These are phyloP conservation scores for Caenorhabditis zanzibari DNA, from an alignment of 2,888 invertebrate genomes.

Conservation along the genomic window DNA sequence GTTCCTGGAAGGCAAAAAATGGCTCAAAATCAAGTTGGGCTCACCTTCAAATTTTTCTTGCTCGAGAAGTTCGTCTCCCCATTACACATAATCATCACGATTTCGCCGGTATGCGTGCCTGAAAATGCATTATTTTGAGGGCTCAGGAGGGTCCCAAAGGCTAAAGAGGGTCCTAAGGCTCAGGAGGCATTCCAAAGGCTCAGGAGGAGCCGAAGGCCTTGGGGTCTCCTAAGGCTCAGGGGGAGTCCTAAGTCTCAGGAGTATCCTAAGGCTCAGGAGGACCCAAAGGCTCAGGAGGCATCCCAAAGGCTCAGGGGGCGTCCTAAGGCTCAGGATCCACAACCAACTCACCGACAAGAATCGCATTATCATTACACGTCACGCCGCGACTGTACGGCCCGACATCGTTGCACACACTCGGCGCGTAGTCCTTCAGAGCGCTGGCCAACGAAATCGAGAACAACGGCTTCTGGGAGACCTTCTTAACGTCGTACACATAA, in stretches of 20 bases:
- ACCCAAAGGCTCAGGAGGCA: too few species aligned
- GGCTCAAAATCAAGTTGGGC: too few species aligned
- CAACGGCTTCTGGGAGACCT: slow-evolving; percentile 19
- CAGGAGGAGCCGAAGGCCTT: too few species aligned
- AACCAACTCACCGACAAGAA: slow-evolving; percentile 74
- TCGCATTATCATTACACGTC: slow-evolving; percentile 77
- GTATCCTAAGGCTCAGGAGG: too few species aligned
- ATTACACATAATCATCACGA: slow-evolving; percentile 76
- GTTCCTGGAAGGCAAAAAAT: slow-evolving; percentile 69
- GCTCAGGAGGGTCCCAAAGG: too few species aligned
- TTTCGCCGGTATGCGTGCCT: slow-evolving; percentile 77
- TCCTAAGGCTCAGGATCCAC: too few species aligned
- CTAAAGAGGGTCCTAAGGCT: too few species aligned
- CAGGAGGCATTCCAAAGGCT: too few species aligned
- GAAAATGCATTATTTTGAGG: too few species aligned
- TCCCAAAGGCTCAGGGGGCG: too few species aligned
- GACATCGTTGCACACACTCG: slow-evolving; percentile 7
- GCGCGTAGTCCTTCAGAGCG: slow-evolving; percentile 7
- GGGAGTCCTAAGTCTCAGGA: too few species aligned
- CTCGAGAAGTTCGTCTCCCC: slow-evolving; percentile 72
- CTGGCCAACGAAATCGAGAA: slow-evolving; percentile 19
- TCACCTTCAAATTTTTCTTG: slow-evolving; percentile 64
- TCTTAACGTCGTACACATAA: slow-evolving; percentile 67
- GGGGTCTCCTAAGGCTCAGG: too few species aligned
- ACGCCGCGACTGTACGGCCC: slow-evolving; percentile 72